Conservation (phyloP, 1,140 invertebrate genomes). For the Daktulosphaira vitifoliae region DNA sequence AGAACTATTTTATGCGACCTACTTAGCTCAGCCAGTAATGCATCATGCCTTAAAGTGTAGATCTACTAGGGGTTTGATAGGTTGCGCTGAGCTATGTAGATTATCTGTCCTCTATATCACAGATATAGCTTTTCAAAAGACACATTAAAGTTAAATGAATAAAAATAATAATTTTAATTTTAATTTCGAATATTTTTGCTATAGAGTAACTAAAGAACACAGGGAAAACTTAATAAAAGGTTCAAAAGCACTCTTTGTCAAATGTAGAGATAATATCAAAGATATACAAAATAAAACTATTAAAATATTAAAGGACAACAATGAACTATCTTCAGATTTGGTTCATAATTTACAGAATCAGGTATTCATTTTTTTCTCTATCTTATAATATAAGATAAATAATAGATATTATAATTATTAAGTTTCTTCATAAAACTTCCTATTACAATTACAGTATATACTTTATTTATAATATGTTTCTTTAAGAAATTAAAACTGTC, state of each 20-base stretch:
- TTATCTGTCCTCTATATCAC: too few species aligned
- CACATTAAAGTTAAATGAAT: background rate
- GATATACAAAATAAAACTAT: conserved; percentile 65
- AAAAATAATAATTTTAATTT: background rate
- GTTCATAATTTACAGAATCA: conserved; percentile 54
- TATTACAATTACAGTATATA: background rate
- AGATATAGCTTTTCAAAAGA: too few species aligned
- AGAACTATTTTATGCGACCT: background rate
- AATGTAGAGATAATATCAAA: conserved; percentile 68
- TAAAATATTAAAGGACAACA: conserved; percentile 51
- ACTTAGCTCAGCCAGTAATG: too few species aligned
- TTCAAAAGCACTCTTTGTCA: conserved; percentile 72
- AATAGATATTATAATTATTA: background rate
- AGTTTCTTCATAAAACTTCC: background rate
- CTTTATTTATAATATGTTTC: too few species aligned
- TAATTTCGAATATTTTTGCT: too few species aligned
- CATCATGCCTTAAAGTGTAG: too few species aligned
- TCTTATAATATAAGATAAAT: too few species aligned
- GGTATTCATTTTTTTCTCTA: conserved; percentile 39
- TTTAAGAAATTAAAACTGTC: too few species aligned
- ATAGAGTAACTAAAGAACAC: conserved; percentile 81
- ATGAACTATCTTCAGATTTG: conserved; percentile 57
- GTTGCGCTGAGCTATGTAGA: too few species aligned
- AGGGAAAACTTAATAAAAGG: conserved; percentile 76
- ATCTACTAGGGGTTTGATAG: too few species aligned